Percentiles rank a stretch among this genome's conserved stretches.
These are phyloP conservation scores for Lumbricus terrestris DNA, from an alignment of 2,888 invertebrate genomes.

Conservation along the genomic window DNA sequence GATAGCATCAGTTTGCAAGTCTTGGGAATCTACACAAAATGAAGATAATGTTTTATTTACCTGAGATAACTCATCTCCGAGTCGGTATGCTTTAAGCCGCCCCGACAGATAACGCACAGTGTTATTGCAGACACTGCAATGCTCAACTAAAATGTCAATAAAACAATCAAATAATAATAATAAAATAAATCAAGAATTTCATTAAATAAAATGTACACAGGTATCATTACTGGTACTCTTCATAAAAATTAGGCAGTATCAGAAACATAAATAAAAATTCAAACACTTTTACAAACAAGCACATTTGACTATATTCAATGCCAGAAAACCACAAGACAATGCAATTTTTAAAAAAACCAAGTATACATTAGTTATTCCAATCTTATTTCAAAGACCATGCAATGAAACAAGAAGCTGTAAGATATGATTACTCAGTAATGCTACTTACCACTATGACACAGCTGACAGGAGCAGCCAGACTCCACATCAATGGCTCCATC, in stretches of 20 bases:
- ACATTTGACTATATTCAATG: background rate
- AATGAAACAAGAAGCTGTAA: background rate
- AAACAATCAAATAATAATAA: background rate
- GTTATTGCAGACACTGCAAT: conserved; percentile 79
- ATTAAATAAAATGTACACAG: background rate
- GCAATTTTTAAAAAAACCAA: background rate
- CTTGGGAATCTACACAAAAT: too few relatives aligned
- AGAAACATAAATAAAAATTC: background rate
- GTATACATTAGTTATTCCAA: background rate
- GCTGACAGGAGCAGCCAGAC: conserved; percentile 86
- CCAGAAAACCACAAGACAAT: background rate
- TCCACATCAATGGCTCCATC: conserved; percentile 91
- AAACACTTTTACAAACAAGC: background rate
- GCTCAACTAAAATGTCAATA: conserved; percentile 62
- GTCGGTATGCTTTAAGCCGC: conserved; percentile 67
- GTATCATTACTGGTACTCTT: background rate
- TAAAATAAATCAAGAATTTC: conserved; percentile 19
- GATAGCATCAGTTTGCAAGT: too few relatives aligned
- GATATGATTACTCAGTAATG: background rate
- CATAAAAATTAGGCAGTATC: background rate
- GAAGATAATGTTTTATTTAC: conserved; percentile 56
- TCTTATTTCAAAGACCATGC: background rate
- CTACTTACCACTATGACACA: conserved; percentile 70
- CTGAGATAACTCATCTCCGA: conserved; percentile 81
- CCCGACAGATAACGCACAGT: conserved; percentile 71